Evolutionary conservation across 30 jellyfish, hydroid and myxozoan genomes (phyloP).

Genomic region (Cassiopea xamachana): DNA sequence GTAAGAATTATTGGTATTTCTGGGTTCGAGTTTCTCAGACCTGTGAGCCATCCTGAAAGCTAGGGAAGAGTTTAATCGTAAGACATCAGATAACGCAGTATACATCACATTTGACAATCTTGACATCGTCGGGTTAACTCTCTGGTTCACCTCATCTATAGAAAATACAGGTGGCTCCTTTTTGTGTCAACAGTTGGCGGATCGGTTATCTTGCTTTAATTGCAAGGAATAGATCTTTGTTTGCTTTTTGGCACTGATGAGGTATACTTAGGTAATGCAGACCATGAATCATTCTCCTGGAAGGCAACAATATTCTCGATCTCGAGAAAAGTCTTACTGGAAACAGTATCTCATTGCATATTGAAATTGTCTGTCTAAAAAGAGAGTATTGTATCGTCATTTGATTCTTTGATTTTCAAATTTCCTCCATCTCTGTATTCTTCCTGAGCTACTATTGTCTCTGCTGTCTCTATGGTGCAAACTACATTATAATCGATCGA

Average conservation of each 20-base stretch:
- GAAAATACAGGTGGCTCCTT: slow-evolving; percentile 12
- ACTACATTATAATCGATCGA: slow-evolving; percentile 37
- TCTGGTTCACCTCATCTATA: background rate
- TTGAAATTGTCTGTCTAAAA: slow-evolving; percentile 72
- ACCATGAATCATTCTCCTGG: slow-evolving; percentile 11
- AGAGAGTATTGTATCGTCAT: slow-evolving; percentile 33
- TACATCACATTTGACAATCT: background rate
- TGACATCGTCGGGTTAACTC: slow-evolving; percentile 34
- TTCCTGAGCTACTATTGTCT: slow-evolving; percentile 48
- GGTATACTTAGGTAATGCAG: slow-evolving; percentile 19
- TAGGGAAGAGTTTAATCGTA: background rate
- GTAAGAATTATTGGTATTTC: background rate
- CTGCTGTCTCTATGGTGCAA: slow-evolving; percentile 51
- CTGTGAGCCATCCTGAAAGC: background rate
- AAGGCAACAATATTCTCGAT: slow-evolving; percentile 26
- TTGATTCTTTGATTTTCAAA: slow-evolving; percentile 12
- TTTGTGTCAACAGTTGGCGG: slow-evolving; percentile 2
- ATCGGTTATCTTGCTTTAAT: slow-evolving; percentile 17
- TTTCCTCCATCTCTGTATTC: background rate
- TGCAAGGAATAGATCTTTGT: slow-evolving; percentile 19
- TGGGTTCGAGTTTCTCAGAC: background rate
- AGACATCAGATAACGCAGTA: slow-evolving; percentile 4
- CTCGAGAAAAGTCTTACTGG: slow-evolving; percentile 43
- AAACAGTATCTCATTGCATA: slow-evolving; percentile 8
- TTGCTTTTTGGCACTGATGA: slow-evolving; percentile 27